Conservation (phyloP, 1,140 invertebrate genomes). For the Macrocentrus cingulum region DNA sequence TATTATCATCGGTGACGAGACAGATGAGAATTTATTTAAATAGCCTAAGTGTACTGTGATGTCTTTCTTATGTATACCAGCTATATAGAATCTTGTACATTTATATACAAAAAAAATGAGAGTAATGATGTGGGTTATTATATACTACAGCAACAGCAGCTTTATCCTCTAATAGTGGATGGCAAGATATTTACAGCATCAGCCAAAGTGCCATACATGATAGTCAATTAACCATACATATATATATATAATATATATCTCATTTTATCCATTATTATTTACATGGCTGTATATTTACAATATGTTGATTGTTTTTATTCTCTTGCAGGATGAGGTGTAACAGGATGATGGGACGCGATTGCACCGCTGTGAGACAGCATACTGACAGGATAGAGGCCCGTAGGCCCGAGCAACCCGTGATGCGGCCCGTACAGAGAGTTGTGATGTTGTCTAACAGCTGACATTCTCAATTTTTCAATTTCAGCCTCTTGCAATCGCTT, state of each 20-base stretch:
- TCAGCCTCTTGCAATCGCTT: constrained; percentile 94
- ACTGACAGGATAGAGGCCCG: constrained; percentile 46
- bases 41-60: constrained; percentile 4
- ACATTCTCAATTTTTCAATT: constrained; percentile 85
- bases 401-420: constrained; percentile 45
- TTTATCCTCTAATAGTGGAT: constrained; percentile 11
- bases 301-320: too few species aligned
- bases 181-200: not conserved
- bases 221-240: too few species aligned
- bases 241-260: not conserved
- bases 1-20: constrained; percentile 12
- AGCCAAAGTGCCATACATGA: too few species aligned
- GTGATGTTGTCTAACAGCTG: constrained; percentile 63
- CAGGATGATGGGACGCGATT: constrained; percentile 40
- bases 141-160: constrained; percentile 3
- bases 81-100: constrained; percentile 47
- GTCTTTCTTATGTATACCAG: constrained; percentile 16
- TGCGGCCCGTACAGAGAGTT: constrained; percentile 55
- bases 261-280: constrained; percentile 1
- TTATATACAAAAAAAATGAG: constrained; percentile 48
- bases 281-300: not conserved
- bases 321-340: constrained; percentile 43
- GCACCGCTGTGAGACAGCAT: constrained; percentile 46
- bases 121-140: not conserved
- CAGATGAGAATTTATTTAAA: constrained; percentile 20